These are phyloP conservation scores for Aphodius granarius DNA, from an alignment of 2,888 invertebrate genomes.

Conservation along the genomic window DNA sequence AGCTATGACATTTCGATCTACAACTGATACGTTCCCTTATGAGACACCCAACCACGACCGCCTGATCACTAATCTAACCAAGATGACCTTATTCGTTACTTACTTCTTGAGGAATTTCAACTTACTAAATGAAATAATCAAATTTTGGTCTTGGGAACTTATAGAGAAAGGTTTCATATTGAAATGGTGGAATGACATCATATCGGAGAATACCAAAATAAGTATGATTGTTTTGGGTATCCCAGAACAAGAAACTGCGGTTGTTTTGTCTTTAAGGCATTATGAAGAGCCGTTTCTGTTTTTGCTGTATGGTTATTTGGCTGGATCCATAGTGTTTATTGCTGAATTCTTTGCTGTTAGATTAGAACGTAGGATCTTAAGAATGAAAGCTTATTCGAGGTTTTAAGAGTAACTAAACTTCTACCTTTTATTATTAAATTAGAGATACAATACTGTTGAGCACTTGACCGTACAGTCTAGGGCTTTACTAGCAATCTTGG, in stretches of 20 bases:
- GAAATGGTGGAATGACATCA: constrained; percentile 34
- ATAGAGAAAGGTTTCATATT: constrained; percentile 34
- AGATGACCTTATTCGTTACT: constrained; percentile 28
- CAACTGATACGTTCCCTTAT: constrained; percentile 10
- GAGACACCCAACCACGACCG: constrained; percentile 1
- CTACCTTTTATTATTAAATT: too few relatives aligned
- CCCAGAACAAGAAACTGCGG: constrained; percentile 11
- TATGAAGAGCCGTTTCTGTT: constrained; percentile 35
- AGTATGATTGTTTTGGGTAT: constrained; percentile 13
- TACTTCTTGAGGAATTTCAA: constrained; percentile 29
- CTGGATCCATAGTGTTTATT: constrained; percentile 20
- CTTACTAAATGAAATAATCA: constrained; percentile 24
- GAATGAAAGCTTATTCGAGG: constrained; percentile 17
- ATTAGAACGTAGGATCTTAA: neutral
- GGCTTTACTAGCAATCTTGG: too few relatives aligned
- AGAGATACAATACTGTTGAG: too few relatives aligned
- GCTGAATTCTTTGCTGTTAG: constrained; percentile 26
- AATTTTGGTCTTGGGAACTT: constrained; percentile 33
- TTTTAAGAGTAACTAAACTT: too few relatives aligned
- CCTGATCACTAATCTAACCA: neutral
- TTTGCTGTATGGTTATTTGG: constrained; percentile 28
- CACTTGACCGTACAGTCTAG: too few relatives aligned
- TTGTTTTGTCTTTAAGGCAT: constrained; percentile 27
- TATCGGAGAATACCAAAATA: constrained; percentile 24
- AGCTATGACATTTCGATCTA: constrained; percentile 11